Base-by-base conservation (phyloP, 2,888 invertebrate genomes). In the Lamellibrachia satsuma region DNA sequence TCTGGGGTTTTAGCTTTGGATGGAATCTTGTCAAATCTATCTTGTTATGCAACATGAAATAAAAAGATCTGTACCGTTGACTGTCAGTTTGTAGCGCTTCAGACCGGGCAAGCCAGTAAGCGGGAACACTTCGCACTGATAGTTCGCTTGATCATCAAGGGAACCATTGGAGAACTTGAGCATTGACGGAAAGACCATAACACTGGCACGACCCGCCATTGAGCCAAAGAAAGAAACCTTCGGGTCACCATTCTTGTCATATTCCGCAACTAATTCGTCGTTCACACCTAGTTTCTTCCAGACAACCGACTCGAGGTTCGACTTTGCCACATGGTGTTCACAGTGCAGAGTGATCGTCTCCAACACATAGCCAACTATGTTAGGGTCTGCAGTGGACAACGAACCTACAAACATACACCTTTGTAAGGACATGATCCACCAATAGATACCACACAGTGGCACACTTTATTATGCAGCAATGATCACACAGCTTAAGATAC, bases 81-180 rank as follows among this genome's bases (percentile, higher is more conserved):
- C 75, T 22, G 75, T 75, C 22, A 75, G 75, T 75, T 75, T 2
- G 75, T 75, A 75, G 75, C 75, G 22, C 3, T 3, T 11, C n/a
- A 22, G 15, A n/a, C 75, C n/a, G 75, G 75, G 75, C 15, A 3
- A 6, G 75, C 22, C 75, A 75, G 3, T 15, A 22, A 75, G 3
- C 15, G 75, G 75, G 4, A 75, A 75, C 75, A 75, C 75, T 75
- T 22, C 75, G 22, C 75, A 75, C 75, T 75, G 22, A n/a, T 75
- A 75, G 75, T 22, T 6, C 4, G 15, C 75, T 6, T 15, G 22
- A 22, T 75, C 75, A 3, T 75, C 75, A 22, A 75, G 75, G 15
- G 75, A 75, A n/a, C 75, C 75, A 22, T 75, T 75, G 75, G 75
- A 75, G 22, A 75, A 75, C 75, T 75, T 75, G 75, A 75, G 75